Conservation (phyloP, 2,888 invertebrate genomes). For the Heliconius sara region DNA sequence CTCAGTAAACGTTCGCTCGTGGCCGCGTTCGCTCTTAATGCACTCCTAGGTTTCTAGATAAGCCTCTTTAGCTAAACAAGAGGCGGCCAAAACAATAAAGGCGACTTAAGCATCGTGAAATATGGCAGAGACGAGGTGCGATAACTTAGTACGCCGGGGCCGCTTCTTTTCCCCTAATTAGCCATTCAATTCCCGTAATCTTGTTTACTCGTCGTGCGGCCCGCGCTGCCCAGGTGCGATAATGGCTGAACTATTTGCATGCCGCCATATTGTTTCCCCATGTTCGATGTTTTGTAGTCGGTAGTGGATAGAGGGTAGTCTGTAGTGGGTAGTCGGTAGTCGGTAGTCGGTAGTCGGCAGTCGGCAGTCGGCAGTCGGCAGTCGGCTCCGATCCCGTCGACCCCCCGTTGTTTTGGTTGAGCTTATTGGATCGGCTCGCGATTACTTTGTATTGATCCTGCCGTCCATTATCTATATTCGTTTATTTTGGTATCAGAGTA, state of each 20-base stretch:
- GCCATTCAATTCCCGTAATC: conserved; percentile 84
- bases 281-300: conserved; percentile 60
- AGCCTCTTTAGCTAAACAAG: conserved; percentile 80
- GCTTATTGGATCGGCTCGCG: conserved; percentile 83
- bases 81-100: conserved; percentile 79
- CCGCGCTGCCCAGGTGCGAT: conserved; percentile 82
- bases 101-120: conserved; percentile 80
- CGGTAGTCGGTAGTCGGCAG: conserved; percentile 7
- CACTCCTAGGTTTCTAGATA: conserved; percentile 78
- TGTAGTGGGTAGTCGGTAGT: neutral
- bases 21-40: conserved; percentile 57
- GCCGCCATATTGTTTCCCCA: conserved; percentile 83
- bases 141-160: conserved; percentile 74
- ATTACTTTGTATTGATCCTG: conserved; percentile 84
- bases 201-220: conserved; percentile 80
- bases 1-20: conserved; percentile 40
- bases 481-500: conserved; percentile 79
- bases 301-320: conserved; percentile 49
- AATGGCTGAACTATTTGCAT: conserved; percentile 84
- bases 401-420: conserved; percentile 80
- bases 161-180: conserved; percentile 83
- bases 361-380: conserved; percentile 47
- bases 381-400: conserved; percentile 70
- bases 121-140: conserved; percentile 78
- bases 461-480: conserved; percentile 82